Evolutionary conservation across 2,888 invertebrate genomes (phyloP), one percentile per base, ranked within the genome.

Genomic region (Notodonta dromedarius): DNA sequence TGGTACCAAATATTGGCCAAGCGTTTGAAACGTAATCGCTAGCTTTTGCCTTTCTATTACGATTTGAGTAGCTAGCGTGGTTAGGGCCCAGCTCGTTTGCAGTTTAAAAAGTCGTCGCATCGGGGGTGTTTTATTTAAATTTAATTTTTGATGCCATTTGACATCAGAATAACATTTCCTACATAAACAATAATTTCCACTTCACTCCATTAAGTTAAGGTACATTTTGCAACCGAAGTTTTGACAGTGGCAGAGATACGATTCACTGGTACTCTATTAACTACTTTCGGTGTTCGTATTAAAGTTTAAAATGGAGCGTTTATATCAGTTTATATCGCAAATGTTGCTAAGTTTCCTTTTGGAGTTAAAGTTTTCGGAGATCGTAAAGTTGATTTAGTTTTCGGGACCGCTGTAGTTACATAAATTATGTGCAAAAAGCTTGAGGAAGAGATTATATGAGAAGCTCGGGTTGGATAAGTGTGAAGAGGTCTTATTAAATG

Each of bases 201-300:
- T 54, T 61, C 24, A 46, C n/a, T 56, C 58, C 59, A 46, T 68
- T 58, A 61, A 60, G 51, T 56, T 71, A 71, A 62, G 56, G 65
- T 46, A 24, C 39, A 57, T 42, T 71, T 24, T 59, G 35, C 56
- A 56, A 24, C 54, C 44, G 66, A 66, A 71, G 52, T 71, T 71
- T 69, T 61, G 56, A 60, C 61, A 12, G 9, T 40, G 11, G 53
- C 44, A 58, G 14, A 66, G 59, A 65, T 63, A 69, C 61, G 39
- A 62, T 60, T 62, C 60, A 53, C 35, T 54, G 60, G 56, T 52
- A 59, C 6, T 57, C 59, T 60, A 56, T 52, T 69, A 42, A 56
- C 58, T 66, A 65, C 44, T 62, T 59, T 50, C 59, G 44, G 58
- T 57, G 42, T 32, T 12, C 32, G 39, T 14, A 54, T 39, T n/a